These are phyloP conservation scores for Leptatherina wallacei DNA, from an alignment of 2,797 vertebrate species.

Conservation along the genomic window DNA sequence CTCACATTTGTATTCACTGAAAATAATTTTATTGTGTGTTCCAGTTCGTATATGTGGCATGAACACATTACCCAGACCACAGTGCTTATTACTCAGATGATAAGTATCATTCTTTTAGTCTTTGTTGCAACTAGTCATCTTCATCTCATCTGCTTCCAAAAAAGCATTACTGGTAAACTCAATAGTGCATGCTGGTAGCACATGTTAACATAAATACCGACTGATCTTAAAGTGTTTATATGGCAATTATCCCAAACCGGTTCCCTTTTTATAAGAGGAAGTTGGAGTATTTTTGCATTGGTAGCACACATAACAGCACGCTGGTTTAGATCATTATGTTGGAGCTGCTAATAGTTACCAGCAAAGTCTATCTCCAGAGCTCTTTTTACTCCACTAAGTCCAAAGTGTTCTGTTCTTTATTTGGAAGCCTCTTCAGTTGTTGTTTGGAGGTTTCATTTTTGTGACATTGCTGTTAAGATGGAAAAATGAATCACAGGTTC, in stretches of 20 bases:
- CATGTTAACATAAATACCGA: constrained; percentile 26
- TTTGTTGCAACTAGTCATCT: background rate
- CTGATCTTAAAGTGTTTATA: constrained; percentile 55
- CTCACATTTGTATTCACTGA: constrained; percentile 45
- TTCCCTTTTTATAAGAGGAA: constrained; percentile 50
- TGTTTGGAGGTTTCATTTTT: background rate
- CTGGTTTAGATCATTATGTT: constrained; percentile 31
- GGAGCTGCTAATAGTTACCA: constrained; percentile 2
- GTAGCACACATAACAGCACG: constrained; percentile 32
- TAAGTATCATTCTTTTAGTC: constrained; percentile 12
- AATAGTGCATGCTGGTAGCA: constrained; percentile 13
- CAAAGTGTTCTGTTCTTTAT: background rate
- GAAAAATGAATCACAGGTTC: background rate
- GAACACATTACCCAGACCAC: constrained; percentile 26
- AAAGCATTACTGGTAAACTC: constrained; percentile 5
- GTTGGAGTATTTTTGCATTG: constrained; percentile 24
- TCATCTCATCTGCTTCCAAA: constrained; percentile 5
- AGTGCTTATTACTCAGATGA: constrained; percentile 19
- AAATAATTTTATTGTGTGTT: constrained; percentile 36
- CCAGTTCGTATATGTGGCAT: constrained; percentile 25
- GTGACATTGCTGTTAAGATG: background rate
- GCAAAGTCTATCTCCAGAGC: background rate
- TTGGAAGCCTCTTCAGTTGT: constrained; percentile 2
- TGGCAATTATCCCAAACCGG: constrained; percentile 54
- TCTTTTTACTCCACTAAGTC: background rate